Base-by-base conservation (phyloP, 2,888 invertebrate genomes). In the Biston stratarius region DNA sequence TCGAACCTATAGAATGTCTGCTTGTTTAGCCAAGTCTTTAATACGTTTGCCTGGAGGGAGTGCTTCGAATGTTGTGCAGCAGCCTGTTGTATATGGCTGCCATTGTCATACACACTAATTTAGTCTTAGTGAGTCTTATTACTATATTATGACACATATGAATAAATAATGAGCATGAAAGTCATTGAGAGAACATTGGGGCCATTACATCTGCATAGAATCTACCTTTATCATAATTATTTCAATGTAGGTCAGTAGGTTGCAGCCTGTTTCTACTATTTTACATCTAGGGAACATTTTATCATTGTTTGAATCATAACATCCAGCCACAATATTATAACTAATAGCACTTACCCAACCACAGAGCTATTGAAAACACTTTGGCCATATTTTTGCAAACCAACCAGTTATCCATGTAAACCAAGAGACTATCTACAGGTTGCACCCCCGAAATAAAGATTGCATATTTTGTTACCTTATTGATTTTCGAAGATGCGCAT, bases 401-500 rank as follows among this genome's bases (percentile, higher is more conserved):
- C 24, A 36, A 15, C n/a, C 40, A 55, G 12, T 9, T 11, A 62
- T 42, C 38, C 44, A 45, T 15, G 6, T 8, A 53, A 14, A 8
- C n/a, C 48, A n/a, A 5, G 33, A n/a, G 7, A 42, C 12, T 61
- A 62, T 38, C 52, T 61, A 67, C 61, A 58, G 58, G 62, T 62
- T 36, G 51, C 51, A 51, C 24, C 24, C 12, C 14, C 33, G n/a
- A n/a, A 24, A 7, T 14, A 1, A 6, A 0, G 53, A 59, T 53
- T 67, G 69, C 71, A 69, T 34, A 24, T 24, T 24, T 40, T 40
- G 10, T 0, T 69, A 9, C 38, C 38, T 24, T 38, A 73, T 73
- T 69, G 73, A 73, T 73, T 65, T 59, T 15, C 36, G 24, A 9
- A 8, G 11, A 15, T 58, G 14, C 49, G 56, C 67, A 60, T 63